Percentiles rank a stretch among this genome's conserved stretches.
These are phyloP conservation scores for Rhyacophila evoluta DNA, from an alignment of 2,888 invertebrate genomes.

Conservation along the genomic window DNA sequence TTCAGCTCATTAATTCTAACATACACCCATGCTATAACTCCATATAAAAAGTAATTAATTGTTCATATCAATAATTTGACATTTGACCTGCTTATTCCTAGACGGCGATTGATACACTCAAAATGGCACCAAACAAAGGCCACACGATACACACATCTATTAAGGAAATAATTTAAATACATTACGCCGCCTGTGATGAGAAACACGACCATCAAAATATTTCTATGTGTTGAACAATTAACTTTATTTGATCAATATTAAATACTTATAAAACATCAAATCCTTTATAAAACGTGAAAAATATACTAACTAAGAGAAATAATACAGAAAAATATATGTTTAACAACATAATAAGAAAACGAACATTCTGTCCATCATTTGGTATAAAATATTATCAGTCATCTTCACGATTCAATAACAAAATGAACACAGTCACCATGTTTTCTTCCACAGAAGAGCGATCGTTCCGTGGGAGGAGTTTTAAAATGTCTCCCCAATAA, in stretches of 20 bases:
- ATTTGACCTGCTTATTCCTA: slow-evolving; percentile 40
- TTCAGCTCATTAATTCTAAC: too few relatives aligned
- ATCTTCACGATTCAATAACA: neutral
- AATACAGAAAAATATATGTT: neutral
- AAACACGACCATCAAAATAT: too few relatives aligned
- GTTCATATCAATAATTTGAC: slow-evolving; percentile 46
- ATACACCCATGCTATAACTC: too few relatives aligned
- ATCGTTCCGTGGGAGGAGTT: neutral
- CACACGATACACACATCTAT: slow-evolving; percentile 44
- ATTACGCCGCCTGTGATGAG: neutral
- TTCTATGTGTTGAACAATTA: neutral
- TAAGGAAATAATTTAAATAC: slow-evolving; percentile 39
- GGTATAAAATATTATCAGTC: slow-evolving; percentile 18
- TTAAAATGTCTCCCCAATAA: neutral
- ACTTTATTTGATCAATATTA: neutral
- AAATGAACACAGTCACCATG: neutral
- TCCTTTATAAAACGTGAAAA: neutral
- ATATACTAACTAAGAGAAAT: neutral
- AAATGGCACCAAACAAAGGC: slow-evolving; percentile 25
- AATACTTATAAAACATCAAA: neutral
- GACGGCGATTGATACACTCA: slow-evolving; percentile 40
- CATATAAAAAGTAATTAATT: too few relatives aligned
- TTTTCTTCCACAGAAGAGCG: neutral
- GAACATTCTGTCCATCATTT: slow-evolving; percentile 7
- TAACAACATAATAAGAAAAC: neutral